These are phyloP conservation scores for Lutjanus campechanus DNA, from an alignment of 2,797 vertebrate species.

Conservation along the genomic window DNA sequence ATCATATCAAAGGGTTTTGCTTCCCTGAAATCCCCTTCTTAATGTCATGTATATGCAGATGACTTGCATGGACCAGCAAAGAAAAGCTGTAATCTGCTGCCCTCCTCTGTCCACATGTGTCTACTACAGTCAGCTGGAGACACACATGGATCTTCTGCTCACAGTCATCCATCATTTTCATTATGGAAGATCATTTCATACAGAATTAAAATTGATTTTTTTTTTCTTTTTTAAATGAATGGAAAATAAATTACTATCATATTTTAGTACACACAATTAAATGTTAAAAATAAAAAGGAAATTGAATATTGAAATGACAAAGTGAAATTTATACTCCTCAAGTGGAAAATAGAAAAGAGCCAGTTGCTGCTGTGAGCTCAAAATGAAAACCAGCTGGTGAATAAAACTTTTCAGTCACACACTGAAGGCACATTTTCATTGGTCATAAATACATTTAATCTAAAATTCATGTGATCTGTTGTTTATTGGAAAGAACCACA, in stretches of 20 bases:
- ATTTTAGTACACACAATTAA: background rate
- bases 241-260: background rate
- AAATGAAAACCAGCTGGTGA: background rate
- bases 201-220: background rate
- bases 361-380: background rate
- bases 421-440: too few species aligned
- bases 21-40: background rate
- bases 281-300: too few species aligned
- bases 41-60: too few species aligned
- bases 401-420: too few species aligned
- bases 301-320: background rate
- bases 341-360: background rate
- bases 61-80: background rate
- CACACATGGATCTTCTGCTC: background rate
- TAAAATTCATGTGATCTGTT: too few species aligned
- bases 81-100: conserved; percentile 32
- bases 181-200: background rate
- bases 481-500: background rate
- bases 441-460: too few species aligned
- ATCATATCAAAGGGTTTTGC: background rate
- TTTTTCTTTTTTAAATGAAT: too few species aligned
- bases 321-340: background rate
- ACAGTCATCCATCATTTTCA: background rate
- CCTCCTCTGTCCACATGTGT: conserved; percentile 30
- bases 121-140: conserved; percentile 15